Evolutionary conservation across 1,140 invertebrate species (phyloP).

Genomic region (Bombus confusus): DNA sequence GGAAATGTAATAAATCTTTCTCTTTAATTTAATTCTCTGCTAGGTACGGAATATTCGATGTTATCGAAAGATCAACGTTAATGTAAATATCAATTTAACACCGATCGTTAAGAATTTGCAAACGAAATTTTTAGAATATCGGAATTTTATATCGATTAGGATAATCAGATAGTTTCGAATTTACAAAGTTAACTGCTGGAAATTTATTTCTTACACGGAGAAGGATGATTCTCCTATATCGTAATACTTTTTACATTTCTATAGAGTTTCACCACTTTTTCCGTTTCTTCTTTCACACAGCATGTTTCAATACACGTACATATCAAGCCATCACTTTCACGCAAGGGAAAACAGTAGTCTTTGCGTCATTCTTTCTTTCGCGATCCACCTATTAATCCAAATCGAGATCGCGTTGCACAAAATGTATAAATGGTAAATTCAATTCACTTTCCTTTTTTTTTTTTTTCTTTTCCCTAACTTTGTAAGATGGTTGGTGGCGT

Average conservation of each 20-base stretch:
- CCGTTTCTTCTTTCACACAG: not conserved
- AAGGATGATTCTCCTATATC: not conserved
- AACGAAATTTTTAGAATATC: too few relatives aligned
- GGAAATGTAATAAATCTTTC: too few relatives aligned
- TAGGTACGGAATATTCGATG: too few relatives aligned
- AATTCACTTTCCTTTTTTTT: not conserved
- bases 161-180: too few relatives aligned
- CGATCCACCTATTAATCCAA: not conserved
- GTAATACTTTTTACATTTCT: not conserved
- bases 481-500: not conserved
- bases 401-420: not conserved
- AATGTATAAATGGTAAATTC: not conserved
- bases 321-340: constrained; percentile 7
- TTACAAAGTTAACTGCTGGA: too few relatives aligned
- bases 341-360: not conserved
- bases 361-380: constrained; percentile 12
- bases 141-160: too few relatives aligned
- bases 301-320: not conserved
- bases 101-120: too few relatives aligned
- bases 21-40: too few relatives aligned
- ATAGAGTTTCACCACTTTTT: constrained; percentile 1
- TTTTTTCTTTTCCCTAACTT: not conserved
- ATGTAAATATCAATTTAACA: too few relatives aligned
- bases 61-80: too few relatives aligned
- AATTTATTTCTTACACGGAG: too few relatives aligned